A percentile compares a stretch with the other conserved stretches of the same genome.
phyloP scores from a whole-genome alignment of 2,888 invertebrate species.

The Callinectes sapidus region DNA sequence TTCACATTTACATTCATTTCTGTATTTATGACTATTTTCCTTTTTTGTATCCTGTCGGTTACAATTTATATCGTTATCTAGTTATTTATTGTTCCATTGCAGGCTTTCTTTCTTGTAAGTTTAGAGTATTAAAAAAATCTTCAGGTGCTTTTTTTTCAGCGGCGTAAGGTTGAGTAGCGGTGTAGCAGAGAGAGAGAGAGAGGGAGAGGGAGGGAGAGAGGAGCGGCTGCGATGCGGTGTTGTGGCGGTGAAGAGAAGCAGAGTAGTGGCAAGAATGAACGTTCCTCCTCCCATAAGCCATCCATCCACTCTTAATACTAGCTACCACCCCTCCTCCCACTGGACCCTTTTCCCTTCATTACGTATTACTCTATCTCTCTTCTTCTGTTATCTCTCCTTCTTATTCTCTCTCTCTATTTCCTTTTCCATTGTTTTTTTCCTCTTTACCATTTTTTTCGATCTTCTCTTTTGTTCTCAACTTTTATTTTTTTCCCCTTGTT shows the following conservation, averaged over 20 bases:
- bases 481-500: no score
- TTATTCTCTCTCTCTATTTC: no score
- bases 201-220: neutral
- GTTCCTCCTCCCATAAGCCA: neutral
- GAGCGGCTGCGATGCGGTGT: neutral
- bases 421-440: no score
- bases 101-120: neutral
- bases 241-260: neutral
- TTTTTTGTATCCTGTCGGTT: no score
- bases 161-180: neutral
- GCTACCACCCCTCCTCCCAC: neutral
- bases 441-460: no score
- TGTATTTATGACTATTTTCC: no score
- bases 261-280: neutral
- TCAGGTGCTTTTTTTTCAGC: neutral
- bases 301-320: neutral
- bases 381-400: no score
- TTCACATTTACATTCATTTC: neutral
- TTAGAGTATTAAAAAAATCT: neutral
- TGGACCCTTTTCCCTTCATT: no score
- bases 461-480: no score
- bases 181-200: neutral
- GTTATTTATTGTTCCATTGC: neutral
- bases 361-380: no score
- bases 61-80: neutral